Percentiles rank a stretch among this genome's conserved stretches.
Evolutionary conservation across 2,113 vertebrate genomes (phyloP).

Genomic region (Labeo rohita): DNA sequence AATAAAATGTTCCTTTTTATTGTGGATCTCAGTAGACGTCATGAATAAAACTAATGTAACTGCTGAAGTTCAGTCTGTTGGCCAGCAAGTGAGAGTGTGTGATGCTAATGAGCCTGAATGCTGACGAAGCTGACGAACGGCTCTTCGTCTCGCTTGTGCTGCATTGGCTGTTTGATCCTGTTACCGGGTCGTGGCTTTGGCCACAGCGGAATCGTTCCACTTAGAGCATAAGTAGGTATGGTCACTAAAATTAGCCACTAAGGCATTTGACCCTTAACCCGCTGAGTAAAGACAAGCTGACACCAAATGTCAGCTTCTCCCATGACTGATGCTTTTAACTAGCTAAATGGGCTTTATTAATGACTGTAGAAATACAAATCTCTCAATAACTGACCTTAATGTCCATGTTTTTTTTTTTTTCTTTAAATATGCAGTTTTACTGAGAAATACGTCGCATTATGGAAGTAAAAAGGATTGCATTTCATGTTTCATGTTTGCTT

Average conservation of each 20-base stretch:
- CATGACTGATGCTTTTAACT: neutral
- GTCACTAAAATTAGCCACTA: conserved; percentile 71
- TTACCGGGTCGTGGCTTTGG: conserved; percentile 73
- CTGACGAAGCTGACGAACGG: neutral
- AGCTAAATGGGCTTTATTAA: neutral
- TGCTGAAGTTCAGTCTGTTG: neutral
- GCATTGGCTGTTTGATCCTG: conserved; percentile 68
- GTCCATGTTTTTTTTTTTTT: neutral
- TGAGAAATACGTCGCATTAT: neutral
- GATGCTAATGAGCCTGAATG: neutral
- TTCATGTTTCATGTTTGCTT: neutral
- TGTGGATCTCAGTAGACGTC: neutral
- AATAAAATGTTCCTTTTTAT: neutral
- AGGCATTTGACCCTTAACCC: conserved; percentile 69
- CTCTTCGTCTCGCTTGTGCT: neutral
- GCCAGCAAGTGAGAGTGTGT: conserved; percentile 4
- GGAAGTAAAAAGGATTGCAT: neutral
- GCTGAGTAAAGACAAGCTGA: conserved; percentile 36
- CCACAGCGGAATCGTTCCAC: conserved; percentile 68
- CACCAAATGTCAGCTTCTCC: conserved; percentile 54
- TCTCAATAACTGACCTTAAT: neutral
- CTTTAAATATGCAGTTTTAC: neutral
- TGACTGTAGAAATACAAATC: neutral
- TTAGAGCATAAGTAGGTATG: conserved; percentile 70
- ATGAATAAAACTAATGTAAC: neutral